phyloP scores from a whole-genome alignment of 2,113 vertebrate genomes.

The Pristiophorus japonicus region DNA sequence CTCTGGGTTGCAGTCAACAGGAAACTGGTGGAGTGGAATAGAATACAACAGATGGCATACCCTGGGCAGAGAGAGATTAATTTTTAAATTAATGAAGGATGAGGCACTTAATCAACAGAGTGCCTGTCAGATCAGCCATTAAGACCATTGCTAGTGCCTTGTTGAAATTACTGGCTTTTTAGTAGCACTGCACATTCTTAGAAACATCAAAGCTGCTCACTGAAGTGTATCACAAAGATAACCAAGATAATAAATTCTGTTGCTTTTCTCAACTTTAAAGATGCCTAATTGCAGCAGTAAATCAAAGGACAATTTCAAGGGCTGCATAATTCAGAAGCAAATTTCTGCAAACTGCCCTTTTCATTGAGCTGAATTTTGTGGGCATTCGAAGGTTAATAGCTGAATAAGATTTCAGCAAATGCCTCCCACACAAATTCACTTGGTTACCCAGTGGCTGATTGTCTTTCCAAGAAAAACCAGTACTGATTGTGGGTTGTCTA shows the following conservation, averaged over 20 bases:
- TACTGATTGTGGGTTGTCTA: not conserved
- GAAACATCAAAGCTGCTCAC: conserved; percentile 31
- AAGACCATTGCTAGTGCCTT: conserved; percentile 10
- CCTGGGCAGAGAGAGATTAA: conserved; percentile 39
- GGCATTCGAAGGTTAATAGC: not conserved
- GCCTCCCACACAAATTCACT: not conserved
- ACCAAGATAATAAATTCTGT: conserved; percentile 43
- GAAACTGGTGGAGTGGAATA: conserved; percentile 38
- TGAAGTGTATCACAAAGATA: conserved; percentile 44
- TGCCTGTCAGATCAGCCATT: conserved; percentile 36
- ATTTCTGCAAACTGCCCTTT: not conserved
- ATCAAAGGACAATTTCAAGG: not conserved
- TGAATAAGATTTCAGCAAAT: not conserved
- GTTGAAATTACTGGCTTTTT: not conserved
- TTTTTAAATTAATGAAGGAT: conserved; percentile 47
- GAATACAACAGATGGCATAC: conserved; percentile 43
- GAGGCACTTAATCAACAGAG: conserved; percentile 44
- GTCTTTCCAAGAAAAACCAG: not conserved
- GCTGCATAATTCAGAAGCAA: conserved; percentile 19
- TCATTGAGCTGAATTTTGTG: conserved; percentile 3
- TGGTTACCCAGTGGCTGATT: not conserved
- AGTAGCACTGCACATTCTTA: not conserved
- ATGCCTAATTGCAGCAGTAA: conserved; percentile 23
- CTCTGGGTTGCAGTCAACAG: conserved; percentile 27
- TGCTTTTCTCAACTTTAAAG: not conserved